These are phyloP conservation scores for Romanogobio albipinnatus DNA, from an alignment of 2,113 vertebrate genomes.

Conservation along the genomic window DNA sequence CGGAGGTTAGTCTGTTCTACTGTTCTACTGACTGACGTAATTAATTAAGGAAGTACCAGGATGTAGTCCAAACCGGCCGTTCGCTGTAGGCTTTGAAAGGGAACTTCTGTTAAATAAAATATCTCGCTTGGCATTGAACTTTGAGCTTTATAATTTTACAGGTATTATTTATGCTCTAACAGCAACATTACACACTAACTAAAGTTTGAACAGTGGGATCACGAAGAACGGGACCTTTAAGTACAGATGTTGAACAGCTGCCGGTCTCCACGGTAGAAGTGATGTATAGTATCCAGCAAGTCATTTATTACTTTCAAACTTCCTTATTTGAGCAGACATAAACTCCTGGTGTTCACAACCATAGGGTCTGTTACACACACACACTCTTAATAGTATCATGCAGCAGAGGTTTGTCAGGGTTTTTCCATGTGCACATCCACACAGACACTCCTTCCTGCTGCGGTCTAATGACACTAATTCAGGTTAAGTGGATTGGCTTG, in stretches of 20 bases:
- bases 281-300: neutral
- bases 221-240: too few relatives aligned
- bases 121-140: too few relatives aligned
- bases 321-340: neutral
- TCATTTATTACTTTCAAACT: neutral
- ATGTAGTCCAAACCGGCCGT: too few relatives aligned
- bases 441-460: slow-evolving; percentile 49
- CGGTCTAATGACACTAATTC: slow-evolving; percentile 76
- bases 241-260: slow-evolving; percentile 9
- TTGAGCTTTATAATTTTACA: too few relatives aligned
- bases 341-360: neutral
- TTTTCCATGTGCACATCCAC: slow-evolving; percentile 27
- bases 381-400: neutral
- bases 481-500: slow-evolving; percentile 77
- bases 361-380: neutral
- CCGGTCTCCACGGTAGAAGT: neutral
- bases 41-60: too few relatives aligned
- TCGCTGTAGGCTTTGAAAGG: too few relatives aligned
- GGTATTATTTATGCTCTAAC: too few relatives aligned
- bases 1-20: too few relatives aligned
- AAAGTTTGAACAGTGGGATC: too few relatives aligned
- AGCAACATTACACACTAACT: too few relatives aligned
- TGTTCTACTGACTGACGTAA: too few relatives aligned
- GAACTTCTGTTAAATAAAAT: too few relatives aligned
- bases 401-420: slow-evolving; percentile 7